Evolutionary conservation across 2,797 vertebrate genomes (phyloP).

Genomic region (Benthosema pterotum): DNA sequence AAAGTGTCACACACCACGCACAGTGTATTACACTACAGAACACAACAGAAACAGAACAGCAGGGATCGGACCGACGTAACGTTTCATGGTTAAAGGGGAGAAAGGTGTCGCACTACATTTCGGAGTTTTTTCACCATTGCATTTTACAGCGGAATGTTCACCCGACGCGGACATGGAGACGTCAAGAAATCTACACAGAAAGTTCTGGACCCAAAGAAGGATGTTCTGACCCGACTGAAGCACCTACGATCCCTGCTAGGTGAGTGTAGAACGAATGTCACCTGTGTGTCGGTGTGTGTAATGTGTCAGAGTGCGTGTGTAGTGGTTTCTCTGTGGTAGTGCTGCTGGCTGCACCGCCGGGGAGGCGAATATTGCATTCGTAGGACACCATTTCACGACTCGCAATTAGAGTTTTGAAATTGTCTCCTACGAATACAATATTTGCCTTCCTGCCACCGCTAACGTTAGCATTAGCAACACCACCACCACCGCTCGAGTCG

Average conservation of each 20-base stretch:
- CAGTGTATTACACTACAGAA: no score
- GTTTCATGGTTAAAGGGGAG: constrained; percentile 70
- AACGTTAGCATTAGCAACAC: no score
- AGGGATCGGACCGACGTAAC: no score
- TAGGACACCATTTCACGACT: no score
- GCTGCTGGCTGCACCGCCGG: constrained; percentile 37
- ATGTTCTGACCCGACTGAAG: constrained; percentile 93
- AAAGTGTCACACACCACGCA: no score
- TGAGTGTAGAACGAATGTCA: constrained; percentile 84
- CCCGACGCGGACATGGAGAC: constrained; percentile 94
- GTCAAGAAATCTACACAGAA: constrained; percentile 99
- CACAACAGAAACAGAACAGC: no score
- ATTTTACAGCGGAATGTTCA: constrained; percentile 91
- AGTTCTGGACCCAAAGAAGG: constrained; percentile 99
- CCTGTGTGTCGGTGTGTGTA: constrained; percentile 46
- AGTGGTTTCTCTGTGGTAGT: constrained; percentile 38
- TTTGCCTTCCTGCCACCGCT: not conserved
- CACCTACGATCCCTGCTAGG: constrained; percentile 95
- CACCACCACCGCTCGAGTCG: no score
- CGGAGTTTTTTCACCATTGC: constrained; percentile 70
- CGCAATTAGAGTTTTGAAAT: no score
- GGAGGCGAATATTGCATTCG: no score
- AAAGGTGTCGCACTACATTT: constrained; percentile 44
- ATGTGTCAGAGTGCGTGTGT: constrained; percentile 15
- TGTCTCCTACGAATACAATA: no score